Evolutionary conservation across 1,140 invertebrate species (phyloP).

Genomic region (Cylas formicarius): DNA sequence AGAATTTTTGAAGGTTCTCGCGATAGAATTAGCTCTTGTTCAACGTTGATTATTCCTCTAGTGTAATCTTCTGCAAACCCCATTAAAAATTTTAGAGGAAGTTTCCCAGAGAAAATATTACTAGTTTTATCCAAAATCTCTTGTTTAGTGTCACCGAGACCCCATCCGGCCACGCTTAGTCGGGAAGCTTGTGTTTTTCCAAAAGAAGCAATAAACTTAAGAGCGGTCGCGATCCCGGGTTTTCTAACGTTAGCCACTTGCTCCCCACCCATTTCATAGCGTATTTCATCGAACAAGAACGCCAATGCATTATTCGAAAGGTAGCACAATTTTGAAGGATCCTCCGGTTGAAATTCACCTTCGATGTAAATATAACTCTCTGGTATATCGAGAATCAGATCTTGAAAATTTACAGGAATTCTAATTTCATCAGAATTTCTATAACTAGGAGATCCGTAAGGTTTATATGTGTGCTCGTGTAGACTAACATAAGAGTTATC

Average conservation of each 20-base stretch:
- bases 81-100: conserved; percentile 17
- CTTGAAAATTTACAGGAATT: conserved; percentile 21
- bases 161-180: too few relatives aligned
- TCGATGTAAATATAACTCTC: conserved; percentile 28
- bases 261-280: conserved; percentile 9
- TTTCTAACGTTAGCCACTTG: too few relatives aligned
- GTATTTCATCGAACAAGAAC: conserved; percentile 15
- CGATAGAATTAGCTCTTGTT: conserved; percentile 20
- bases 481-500: conserved; percentile 6
- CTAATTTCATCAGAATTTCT: conserved; percentile 26
- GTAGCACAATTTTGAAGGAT: neutral
- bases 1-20: neutral
- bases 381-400: conserved; percentile 22
- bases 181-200: too few relatives aligned
- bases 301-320: conserved; percentile 5
- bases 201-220: too few relatives aligned
- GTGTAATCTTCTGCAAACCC: conserved; percentile 22
- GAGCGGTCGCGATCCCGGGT: too few relatives aligned
- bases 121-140: too few relatives aligned
- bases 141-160: neutral
- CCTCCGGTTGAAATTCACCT: conserved; percentile 15
- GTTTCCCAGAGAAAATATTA: conserved; percentile 2
- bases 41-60: conserved; percentile 17
- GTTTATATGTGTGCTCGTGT: conserved; percentile 21
- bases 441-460: conserved; percentile 16